Base-by-base conservation (phyloP, 2,797 vertebrate genomes). In the Masticophis lateralis region DNA sequence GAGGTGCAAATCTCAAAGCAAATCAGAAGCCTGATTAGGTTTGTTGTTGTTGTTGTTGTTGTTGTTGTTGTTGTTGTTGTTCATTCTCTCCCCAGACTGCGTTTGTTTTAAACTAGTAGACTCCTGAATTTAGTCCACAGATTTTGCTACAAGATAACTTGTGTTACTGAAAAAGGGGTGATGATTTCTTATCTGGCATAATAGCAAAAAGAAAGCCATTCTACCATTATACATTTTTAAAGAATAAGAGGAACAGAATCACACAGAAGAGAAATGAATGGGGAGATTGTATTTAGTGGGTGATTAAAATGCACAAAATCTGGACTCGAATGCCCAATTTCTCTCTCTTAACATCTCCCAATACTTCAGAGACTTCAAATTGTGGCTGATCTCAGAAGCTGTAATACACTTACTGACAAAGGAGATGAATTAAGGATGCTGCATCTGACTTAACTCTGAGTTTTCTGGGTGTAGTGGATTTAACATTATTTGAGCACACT, bases 401-500 rank as follows among this genome's bases (percentile, higher is more conserved):
- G 92, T 90, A 94, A 69, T 94, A 90, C 90, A 66, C n/a, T 53
- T 0, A 89, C 92, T 93, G 95, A 88, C 92, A 37, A 91, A 0
- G 86, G 91, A 51, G 86, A 90, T 32, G 91, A 89, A 95, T 95
- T 61, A 0, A 20, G 96, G 89, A 56, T 88, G 94, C 83, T 0
- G 27, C 90, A 94, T 96, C 94, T 88, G 74, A 94, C 10, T 0
- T 43, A 79, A 0, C 1, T 47, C 95, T 91, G 94, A 96, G 96
- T 96, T 97, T 97, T 95, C 94, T 88, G 89, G 93, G 88, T 93
- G 96, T 95, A 91, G 91, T 74, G 96, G 96, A 90, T 98, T 97
- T 97, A 95, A 97, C 94, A 95, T 95, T 96, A 96, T 97, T 97
- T 96, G 96, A 97, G 87, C 95, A 97, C 96, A 97, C 93, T 97